Evolutionary conservation across 2,797 vertebrate genomes (phyloP), one percentile per base, ranked within the genome.

Genomic region (Chrosomus eos): DNA sequence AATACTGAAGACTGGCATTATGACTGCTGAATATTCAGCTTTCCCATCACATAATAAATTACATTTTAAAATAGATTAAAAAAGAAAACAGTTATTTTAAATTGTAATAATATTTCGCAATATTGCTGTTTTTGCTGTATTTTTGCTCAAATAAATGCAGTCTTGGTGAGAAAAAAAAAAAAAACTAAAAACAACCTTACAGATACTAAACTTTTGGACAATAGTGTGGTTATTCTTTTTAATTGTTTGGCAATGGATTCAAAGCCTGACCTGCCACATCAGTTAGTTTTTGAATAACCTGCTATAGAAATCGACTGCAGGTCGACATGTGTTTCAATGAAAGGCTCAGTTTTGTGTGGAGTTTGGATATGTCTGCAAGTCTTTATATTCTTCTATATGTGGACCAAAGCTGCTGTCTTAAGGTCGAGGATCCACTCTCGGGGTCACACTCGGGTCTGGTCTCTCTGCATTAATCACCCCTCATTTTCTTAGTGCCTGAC

Each of bases 401-500:
- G 73, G 19, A 70, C 28, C 33, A 67, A 82, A 82, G 80, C 80
- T 79, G 36, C 84, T 9, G 73, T 66, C 11, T 38, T 85, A 3
- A 77, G 68, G 78, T 85, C 31, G 14, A 45, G 72, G 79, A 62
- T 84, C 45, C 74, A 83, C 26, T 72, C 53, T 84, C 74, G 55
- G 86, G 87, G 89, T 90, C 82, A 89, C 36, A 23, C 45, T 74
- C 64, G 40, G 73, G 81, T 81, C 85, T 86, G 70, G 83, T 81
- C 86, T 82, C 62, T 86, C 73, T 83, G 84, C 84, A 80, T 89
- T 86, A 91, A 89, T 91, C 90, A 90, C 71, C 80, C 58, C 55
- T 86, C 80, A 82, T 70, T 81, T 80, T 88, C 90, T 89, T 90
- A 90, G 89, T 91, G 90, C 88, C 90, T 88, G 87, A 72, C 80